A percentile compares a stretch with the other conserved stretches of the same genome.
Conservation (phyloP, 2,797 vertebrate genomes). For the Sebastes baramenuke region DNA sequence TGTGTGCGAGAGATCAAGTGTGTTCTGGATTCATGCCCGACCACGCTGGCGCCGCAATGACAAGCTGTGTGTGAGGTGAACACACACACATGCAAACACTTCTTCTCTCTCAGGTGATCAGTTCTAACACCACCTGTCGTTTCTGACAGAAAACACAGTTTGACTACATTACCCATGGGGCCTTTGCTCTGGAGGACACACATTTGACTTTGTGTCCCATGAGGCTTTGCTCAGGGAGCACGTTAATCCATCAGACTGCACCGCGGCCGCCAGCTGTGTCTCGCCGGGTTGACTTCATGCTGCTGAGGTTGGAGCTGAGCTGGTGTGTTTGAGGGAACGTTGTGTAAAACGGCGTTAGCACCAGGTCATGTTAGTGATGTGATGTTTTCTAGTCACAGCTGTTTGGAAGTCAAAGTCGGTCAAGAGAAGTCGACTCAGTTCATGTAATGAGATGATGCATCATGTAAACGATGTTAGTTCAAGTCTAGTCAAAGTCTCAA, state of each 20-base stretch:
- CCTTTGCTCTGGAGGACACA: conserved; percentile 6
- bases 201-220: conserved; percentile 8
- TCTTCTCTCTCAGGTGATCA: neutral
- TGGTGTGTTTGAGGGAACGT: neutral
- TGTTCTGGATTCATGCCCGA: conserved; percentile 52
- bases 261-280: neutral
- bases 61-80: conserved; percentile 47
- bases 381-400: neutral
- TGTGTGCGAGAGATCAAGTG: conserved; percentile 30
- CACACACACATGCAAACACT: conserved; percentile 13
- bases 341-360: neutral
- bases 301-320: neutral
- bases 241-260: neutral
- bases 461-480: neutral
- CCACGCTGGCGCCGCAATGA: conserved; percentile 65
- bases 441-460: neutral
- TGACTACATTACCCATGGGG: conserved; percentile 35
- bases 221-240: conserved; percentile 20
- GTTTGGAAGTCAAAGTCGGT: neutral
- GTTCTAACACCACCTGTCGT: neutral
- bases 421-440: neutral
- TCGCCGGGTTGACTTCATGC: neutral
- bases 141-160: neutral
- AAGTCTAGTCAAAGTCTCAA: neutral
- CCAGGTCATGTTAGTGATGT: neutral